Conservation (phyloP, 1,140 invertebrate genomes). For the Berghia stephanieae region DNA sequence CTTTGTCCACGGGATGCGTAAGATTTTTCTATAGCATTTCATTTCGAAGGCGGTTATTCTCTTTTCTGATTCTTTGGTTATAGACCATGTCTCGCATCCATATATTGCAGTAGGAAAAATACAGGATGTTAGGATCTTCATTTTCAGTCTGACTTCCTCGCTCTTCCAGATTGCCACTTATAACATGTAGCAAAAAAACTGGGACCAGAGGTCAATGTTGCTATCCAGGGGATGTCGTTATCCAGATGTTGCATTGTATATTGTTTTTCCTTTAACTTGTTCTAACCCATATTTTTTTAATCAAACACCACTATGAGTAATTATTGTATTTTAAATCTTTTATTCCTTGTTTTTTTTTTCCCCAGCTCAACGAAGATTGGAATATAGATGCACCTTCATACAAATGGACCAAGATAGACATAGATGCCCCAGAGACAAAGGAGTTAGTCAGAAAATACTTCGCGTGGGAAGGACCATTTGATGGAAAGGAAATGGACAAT, state of each 20-base stretch:
- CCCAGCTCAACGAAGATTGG: conserved; percentile 88
- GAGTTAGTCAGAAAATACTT: conserved; percentile 92
- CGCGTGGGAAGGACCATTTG: conserved; percentile 90
- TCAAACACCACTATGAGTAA: no score
- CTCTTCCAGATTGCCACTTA: no score
- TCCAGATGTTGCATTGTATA: background rate
- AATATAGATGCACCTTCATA: conserved; percentile 98
- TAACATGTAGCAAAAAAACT: background rate
- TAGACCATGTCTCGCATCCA: no score
- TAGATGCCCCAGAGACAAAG: conserved; percentile 84
- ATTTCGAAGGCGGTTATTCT: no score
- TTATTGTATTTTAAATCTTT: background rate
- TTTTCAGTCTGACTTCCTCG: no score
- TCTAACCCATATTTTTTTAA: no score
- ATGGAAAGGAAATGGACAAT: conserved; percentile 92
- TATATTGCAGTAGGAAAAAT: no score
- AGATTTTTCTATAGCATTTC: no score
- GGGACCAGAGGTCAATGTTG: background rate
- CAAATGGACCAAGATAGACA: conserved; percentile 94
- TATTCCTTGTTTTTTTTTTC: conserved; percentile 49
- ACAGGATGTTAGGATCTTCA: no score
- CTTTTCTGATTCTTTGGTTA: no score
- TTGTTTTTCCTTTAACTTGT: background rate
- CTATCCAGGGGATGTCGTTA: background rate
- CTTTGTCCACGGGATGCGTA: no score